Evolutionary conservation across 2,113 vertebrate species (phyloP).

Genomic region (Micronycteris hirsuta): DNA sequence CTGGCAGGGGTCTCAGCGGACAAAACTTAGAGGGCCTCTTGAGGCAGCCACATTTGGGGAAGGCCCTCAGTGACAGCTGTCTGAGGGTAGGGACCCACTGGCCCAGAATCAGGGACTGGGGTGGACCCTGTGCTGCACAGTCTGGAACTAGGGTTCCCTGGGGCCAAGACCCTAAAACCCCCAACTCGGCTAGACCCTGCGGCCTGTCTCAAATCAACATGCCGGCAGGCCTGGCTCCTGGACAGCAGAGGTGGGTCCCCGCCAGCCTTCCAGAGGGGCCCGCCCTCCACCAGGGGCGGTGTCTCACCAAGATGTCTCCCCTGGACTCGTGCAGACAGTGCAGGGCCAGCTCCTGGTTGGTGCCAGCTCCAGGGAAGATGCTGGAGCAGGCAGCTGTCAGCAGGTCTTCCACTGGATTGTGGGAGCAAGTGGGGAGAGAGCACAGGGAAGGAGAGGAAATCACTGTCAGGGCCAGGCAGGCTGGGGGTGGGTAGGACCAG

Average conservation of each 20-base stretch:
- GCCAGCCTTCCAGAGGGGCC: background rate
- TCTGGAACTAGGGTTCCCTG: background rate
- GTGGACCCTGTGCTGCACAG: background rate
- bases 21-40: background rate
- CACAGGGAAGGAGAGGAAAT: background rate
- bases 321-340: conserved; percentile 93
- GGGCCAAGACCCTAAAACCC: background rate
- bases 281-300: background rate
- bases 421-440: background rate
- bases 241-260: background rate
- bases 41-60: background rate
- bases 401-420: conserved; percentile 89
- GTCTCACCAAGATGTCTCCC: conserved; percentile 94
- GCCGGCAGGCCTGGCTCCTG: background rate
- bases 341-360: conserved; percentile 95
- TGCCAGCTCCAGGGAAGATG: conserved; percentile 92
- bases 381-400: conserved; percentile 96
- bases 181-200: background rate
- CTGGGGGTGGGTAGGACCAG: background rate
- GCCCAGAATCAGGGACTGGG: background rate
- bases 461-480: background rate
- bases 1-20: background rate
- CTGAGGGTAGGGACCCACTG: background rate
- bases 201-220: background rate
- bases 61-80: background rate